Conservation (phyloP, 2,113 vertebrate genomes). For the Cricetomys ansorgei region DNA sequence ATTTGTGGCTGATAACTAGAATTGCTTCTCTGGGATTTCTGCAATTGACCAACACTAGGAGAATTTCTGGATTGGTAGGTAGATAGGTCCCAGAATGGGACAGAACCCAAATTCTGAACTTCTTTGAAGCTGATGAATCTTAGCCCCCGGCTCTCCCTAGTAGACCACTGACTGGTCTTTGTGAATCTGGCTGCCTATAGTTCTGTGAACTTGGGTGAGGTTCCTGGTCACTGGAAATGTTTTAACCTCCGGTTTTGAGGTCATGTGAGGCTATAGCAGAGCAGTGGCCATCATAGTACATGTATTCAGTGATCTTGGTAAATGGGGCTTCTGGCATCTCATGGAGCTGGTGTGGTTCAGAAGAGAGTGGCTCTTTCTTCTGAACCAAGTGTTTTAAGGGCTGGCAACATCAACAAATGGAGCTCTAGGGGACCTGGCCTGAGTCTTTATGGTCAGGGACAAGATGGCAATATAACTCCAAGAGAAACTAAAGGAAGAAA, state of each 20-base stretch:
- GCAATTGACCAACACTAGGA: background rate
- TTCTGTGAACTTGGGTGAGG: background rate
- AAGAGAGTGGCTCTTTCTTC: background rate
- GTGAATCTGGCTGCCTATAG: background rate
- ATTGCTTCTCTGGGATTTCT: background rate
- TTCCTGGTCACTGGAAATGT: background rate
- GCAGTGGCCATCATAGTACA: background rate
- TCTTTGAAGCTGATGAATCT: background rate
- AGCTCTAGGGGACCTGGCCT: background rate
- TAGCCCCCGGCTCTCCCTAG: background rate
- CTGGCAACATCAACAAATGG: background rate
- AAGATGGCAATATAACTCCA: background rate
- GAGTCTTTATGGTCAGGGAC: background rate
- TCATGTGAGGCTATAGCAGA: background rate
- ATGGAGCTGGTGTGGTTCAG: background rate
- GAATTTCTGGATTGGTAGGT: background rate
- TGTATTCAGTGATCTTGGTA: background rate
- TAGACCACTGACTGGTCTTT: background rate
- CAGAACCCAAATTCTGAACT: background rate
- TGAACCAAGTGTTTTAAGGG: background rate
- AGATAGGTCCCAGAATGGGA: background rate
- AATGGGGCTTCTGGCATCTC: background rate
- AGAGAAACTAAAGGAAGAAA: background rate
- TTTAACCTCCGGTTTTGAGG: background rate
- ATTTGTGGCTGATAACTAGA: background rate